A percentile compares a stretch with the other conserved stretches of the same genome.
Evolutionary conservation across 2,888 invertebrate genomes (phyloP).

Genomic region (Tetragonula carbonaria): DNA sequence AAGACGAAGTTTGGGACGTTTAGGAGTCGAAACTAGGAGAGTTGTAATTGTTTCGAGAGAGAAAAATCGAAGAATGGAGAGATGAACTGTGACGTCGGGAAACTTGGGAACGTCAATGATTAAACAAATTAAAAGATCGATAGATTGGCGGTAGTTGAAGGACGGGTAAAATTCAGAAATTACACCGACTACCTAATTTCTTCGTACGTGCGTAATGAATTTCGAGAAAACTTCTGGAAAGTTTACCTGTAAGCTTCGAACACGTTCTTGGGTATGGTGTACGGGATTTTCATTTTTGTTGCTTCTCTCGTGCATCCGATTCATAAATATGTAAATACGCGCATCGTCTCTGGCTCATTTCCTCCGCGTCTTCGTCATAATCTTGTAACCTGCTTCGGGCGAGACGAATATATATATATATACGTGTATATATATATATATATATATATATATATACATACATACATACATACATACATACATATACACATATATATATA

Average conservation of each 20-base stretch:
- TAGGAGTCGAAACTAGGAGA: no score
- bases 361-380: not conserved
- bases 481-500: not conserved
- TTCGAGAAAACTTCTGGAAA: not conserved
- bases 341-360: not conserved
- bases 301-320: slow-evolving; percentile 11
- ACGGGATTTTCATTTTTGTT: slow-evolving; percentile 74
- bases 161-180: not conserved
- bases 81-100: no score
- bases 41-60: no score
- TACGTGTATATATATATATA: no score
- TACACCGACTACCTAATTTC: not conserved
- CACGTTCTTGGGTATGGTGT: slow-evolving; percentile 72
- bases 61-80: no score
- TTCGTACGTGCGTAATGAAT: no score
- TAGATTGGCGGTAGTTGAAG: no score
- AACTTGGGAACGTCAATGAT: no score
- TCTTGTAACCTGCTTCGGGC: slow-evolving; percentile 12
- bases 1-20: no score
- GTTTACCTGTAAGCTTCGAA: slow-evolving; percentile 75
- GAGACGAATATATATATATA: not conserved
- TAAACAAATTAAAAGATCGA: no score
- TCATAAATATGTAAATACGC: slow-evolving; percentile 17
- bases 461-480: no score
- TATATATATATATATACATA: no score